Percentiles rank a stretch among this genome's conserved stretches.
Conservation (phyloP, 2,888 invertebrate genomes). For the Coecobrya sp. region DNA sequence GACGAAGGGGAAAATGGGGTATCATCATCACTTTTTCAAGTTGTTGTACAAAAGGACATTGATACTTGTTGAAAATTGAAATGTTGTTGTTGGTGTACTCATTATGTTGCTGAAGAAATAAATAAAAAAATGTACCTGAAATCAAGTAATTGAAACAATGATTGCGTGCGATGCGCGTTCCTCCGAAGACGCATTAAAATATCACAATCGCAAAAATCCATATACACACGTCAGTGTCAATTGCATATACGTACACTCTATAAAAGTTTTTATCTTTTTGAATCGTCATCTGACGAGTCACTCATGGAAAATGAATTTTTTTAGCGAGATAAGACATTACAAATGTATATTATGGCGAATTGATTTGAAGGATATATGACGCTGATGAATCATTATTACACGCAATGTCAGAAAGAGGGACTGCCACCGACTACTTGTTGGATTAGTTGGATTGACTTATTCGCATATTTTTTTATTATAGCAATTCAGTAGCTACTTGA, state of each 20-base stretch:
- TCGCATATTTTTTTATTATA: conserved; percentile 5
- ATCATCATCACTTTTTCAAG: conserved; percentile 45
- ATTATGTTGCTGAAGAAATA: not conserved
- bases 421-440: not conserved
- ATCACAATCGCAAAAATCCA: not conserved
- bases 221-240: not conserved
- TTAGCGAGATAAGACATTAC: not conserved
- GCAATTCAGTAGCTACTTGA: conserved; percentile 29
- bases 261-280: not conserved
- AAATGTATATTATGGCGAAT: not conserved
- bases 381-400: conserved; percentile 33
- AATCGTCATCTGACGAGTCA: conserved; percentile 19
- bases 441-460: conserved; percentile 42
- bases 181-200: conserved; percentile 41
- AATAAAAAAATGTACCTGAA: not conserved
- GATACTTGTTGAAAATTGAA: not conserved
- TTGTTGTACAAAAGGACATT: conserved; percentile 25
- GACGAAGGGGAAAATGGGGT: conserved; percentile 70
- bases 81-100: not conserved
- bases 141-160: conserved; percentile 43
- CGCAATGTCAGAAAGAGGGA: not conserved
- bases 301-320: conserved; percentile 66
- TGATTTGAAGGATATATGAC: conserved; percentile 40
- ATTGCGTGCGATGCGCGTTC: conserved; percentile 19
- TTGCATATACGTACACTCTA: not conserved